A percentile compares a stretch with the other conserved stretches of the same genome.
phyloP scores from a whole-genome alignment of 2,113 vertebrate species.

The Microtus richardsoni region DNA sequence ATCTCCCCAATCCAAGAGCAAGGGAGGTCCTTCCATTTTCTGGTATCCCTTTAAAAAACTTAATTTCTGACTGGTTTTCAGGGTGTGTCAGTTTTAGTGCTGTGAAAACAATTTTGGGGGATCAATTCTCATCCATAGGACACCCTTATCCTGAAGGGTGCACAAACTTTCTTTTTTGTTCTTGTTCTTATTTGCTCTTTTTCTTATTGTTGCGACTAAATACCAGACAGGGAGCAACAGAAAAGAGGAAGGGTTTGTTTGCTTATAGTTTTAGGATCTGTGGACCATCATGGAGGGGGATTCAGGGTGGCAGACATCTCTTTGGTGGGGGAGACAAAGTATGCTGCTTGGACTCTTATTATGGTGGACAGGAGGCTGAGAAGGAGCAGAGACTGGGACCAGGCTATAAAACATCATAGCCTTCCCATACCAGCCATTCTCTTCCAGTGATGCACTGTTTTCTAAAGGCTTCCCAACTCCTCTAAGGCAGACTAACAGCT shows the following conservation, averaged over 20 bases:
- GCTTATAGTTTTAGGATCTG: not conserved
- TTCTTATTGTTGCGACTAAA: not conserved
- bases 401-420: not conserved
- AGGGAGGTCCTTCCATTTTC: too few species aligned
- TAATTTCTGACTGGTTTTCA: not conserved
- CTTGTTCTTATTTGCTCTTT: too few species aligned
- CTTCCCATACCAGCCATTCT: accelerated
- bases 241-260: not conserved
- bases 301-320: not conserved
- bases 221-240: not conserved
- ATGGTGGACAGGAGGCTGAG: too few species aligned
- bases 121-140: not conserved
- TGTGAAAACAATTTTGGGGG: not conserved
- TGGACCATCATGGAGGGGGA: too few species aligned
- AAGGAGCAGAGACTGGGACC: too few species aligned
- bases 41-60: not conserved
- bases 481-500: too few species aligned
- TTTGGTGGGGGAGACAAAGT: too few species aligned
- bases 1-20: too few species aligned
- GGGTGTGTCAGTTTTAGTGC: accelerated
- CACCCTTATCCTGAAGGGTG: too few species aligned
- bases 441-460: too few species aligned
- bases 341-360: not conserved
- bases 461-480: not conserved
- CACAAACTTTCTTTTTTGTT: too few species aligned